A percentile compares a stretch with the other conserved stretches of the same genome.
Conservation (phyloP, 2,797 vertebrate genomes). For the Eurystomus glaucurus region DNA sequence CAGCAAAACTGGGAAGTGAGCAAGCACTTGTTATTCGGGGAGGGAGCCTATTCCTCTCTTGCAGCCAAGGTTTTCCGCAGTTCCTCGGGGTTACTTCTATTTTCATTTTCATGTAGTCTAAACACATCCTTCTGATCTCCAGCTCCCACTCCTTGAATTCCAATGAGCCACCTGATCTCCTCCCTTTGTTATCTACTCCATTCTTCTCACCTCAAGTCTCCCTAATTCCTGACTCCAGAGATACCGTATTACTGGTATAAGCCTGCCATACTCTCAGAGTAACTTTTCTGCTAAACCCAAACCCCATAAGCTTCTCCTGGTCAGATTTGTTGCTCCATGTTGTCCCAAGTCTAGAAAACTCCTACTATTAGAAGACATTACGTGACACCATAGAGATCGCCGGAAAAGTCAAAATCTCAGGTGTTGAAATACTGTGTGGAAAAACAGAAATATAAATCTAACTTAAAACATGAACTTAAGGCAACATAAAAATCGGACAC, state of each 20-base stretch:
- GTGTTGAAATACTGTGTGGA: background rate
- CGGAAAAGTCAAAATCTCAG: background rate
- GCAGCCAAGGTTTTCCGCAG: background rate
- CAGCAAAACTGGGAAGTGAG: slow-evolving; percentile 35
- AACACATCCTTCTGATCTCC: background rate
- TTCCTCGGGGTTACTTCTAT: background rate
- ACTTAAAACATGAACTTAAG: background rate
- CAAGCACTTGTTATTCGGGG: background rate
- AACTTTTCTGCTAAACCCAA: background rate
- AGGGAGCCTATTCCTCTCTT: slow-evolving; percentile 4
- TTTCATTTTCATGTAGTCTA: background rate
- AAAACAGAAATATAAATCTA: background rate
- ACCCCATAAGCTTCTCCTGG: background rate
- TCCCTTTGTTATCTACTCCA: slow-evolving; percentile 15
- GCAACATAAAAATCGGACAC: background rate
- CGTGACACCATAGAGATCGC: background rate
- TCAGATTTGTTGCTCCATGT: background rate
- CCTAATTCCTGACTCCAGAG: background rate
- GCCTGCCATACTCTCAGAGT: background rate
- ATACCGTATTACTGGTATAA: background rate
- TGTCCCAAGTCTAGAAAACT: background rate
- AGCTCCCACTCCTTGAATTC: background rate
- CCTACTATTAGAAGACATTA: background rate
- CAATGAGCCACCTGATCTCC: background rate
- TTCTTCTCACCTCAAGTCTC: slow-evolving; percentile 2